phyloP scores from a whole-genome alignment of 2,888 invertebrate species.

The Abscondita cerata region DNA sequence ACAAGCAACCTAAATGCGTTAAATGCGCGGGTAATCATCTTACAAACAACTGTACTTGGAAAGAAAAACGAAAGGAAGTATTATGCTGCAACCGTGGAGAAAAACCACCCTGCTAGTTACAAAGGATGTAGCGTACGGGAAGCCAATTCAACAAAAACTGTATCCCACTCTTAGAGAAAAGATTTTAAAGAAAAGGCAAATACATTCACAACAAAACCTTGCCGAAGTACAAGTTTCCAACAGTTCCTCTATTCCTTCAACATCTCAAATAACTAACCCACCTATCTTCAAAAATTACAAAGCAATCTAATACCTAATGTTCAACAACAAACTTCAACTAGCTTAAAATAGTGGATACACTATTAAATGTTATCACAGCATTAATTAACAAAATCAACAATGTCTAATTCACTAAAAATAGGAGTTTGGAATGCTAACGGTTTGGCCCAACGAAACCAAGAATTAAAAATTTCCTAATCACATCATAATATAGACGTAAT shows the following conservation, averaged over 20 bases:
- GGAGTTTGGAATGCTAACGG: slow-evolving; percentile 16
- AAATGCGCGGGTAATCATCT: slow-evolving; percentile 8
- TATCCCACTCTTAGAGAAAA: background rate
- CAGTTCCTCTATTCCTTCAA: background rate
- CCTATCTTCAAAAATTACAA: background rate
- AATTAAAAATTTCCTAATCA: slow-evolving; percentile 4
- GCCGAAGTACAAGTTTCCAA: background rate
- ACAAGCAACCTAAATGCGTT: slow-evolving; percentile 6
- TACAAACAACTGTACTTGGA: slow-evolving; percentile 1
- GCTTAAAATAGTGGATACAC: background rate
- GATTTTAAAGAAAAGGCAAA: background rate
- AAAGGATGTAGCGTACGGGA: background rate
- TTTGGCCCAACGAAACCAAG: slow-evolving; percentile 13
- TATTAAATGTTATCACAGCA: background rate
- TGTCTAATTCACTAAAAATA: slow-evolving; percentile 14
- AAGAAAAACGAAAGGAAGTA: slow-evolving; percentile 11
- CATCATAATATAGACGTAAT: background rate
- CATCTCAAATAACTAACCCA: background rate
- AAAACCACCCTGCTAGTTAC: slow-evolving; percentile 5
- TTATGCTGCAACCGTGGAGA: slow-evolving; percentile 4
- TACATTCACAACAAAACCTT: background rate
- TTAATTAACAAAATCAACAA: background rate
- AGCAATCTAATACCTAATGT: background rate
- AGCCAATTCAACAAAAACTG: slow-evolving; percentile 3
- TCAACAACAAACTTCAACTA: background rate